A percentile compares a stretch with the other conserved stretches of the same genome.
phyloP scores from a whole-genome alignment of 1,140 invertebrate genomes.

The Anastrepha ludens region DNA sequence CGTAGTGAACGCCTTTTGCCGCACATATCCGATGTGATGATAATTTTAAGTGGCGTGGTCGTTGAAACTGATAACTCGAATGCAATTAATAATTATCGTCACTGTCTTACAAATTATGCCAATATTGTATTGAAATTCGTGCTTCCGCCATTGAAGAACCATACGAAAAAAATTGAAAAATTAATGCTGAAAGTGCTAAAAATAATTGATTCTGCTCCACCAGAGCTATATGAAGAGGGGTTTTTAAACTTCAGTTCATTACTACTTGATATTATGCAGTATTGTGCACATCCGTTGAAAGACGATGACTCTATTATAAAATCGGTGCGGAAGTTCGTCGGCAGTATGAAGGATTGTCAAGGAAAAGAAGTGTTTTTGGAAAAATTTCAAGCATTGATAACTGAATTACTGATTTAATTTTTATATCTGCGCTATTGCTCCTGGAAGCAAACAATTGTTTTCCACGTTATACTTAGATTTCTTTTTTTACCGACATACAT shows the following conservation, averaged over 20 bases:
- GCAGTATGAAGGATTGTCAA: conserved; percentile 57
- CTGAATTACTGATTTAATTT: conserved; percentile 40
- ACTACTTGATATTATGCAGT: conserved; percentile 55
- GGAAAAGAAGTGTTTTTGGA: conserved; percentile 58
- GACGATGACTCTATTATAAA: conserved; percentile 45
- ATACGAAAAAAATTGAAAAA: conserved; percentile 55
- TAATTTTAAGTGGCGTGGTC: conserved; percentile 55
- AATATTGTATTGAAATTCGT: conserved; percentile 57
- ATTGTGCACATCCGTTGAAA: conserved; percentile 52
- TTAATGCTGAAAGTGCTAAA: conserved; percentile 58
- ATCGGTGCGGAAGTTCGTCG: conserved; percentile 52
- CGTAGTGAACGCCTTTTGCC: conserved; percentile 57
- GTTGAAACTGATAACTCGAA: conserved; percentile 56
- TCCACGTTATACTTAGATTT: neutral
- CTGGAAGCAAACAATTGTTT: neutral
- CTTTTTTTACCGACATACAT: no score
- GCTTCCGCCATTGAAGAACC: conserved; percentile 20
- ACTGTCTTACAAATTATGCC: conserved; percentile 55
- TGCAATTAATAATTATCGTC: conserved; percentile 57
- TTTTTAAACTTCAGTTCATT: conserved; percentile 56
- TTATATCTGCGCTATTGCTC: neutral
- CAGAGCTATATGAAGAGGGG: conserved; percentile 57
- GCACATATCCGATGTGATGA: conserved; percentile 57
- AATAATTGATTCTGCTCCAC: conserved; percentile 56
- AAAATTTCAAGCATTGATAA: conserved; percentile 56